Base-by-base conservation (phyloP, 2,113 vertebrate species). In the Oncorhynchus masou region DNA sequence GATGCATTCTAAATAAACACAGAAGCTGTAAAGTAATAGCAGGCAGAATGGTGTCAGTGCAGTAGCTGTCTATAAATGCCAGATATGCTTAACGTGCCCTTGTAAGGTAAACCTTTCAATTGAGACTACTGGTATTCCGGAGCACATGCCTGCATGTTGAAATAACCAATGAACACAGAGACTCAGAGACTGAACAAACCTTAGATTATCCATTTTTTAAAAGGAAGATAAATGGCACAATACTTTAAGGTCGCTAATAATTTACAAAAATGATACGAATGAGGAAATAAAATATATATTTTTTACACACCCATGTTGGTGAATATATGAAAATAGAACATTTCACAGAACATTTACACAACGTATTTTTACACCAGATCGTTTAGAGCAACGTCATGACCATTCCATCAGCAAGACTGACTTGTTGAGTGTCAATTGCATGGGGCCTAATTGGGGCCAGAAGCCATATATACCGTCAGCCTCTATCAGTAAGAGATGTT, bases 1-100 rank as follows among this genome's bases (percentile, higher is more conserved):
- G 78, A 88, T 87, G 88, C 84, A 88, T 86, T 91, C 84, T 88
- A 81, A 85, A 91, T 91, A 92, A 92, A 94, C 92, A 93, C 78
- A 71, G 75, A 19, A 85, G 92, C 60, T 85, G 90, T 93, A 93
- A 93, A 93, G 86, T 71, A 89, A 86, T 83, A 80, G 82, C 73
- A 74, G 39, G 81, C 70, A 49, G 62, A 84, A 80, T 72, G 24
- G 54, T 74, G 29, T 74, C 69, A 71, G 60, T 71, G 49, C 31
- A 71, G 74, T 75, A 76, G 77, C 84, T 64, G 76, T 82, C 85
- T 78, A 83, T 90, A 88, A 91, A 90, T 78, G 39, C 0, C 51
- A 80, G 85, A 87, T 75, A 70, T 64, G 25, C 60, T 77, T 29
- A 79, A 45, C 83, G 81, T 83, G 70, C 73, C 70, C 9, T 25